Percentiles rank a stretch among this genome's conserved stretches.
Evolutionary conservation across 92 coral and sea anemone genomes (phyloP).

Genomic region (Epizoanthus ramosus): DNA sequence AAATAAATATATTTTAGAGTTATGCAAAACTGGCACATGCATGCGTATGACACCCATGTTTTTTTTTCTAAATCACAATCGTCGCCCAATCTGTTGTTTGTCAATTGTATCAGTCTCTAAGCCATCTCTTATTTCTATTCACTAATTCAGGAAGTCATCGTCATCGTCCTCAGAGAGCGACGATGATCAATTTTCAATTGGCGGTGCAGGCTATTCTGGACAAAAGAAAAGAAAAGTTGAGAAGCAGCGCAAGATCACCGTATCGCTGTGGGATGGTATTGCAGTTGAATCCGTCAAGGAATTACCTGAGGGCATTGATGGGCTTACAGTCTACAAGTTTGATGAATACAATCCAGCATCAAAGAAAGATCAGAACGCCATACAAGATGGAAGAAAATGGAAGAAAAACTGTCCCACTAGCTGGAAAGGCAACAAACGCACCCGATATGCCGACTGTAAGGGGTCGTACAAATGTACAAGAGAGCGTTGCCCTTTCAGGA

Average conservation of each 20-base stretch:
- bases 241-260: background rate
- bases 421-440: conserved; percentile 58
- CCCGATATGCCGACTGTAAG: conserved; percentile 63
- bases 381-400: conserved; percentile 63
- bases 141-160: background rate
- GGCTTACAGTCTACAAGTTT: conserved; percentile 23
- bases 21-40: too few species aligned
- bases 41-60: too few species aligned
- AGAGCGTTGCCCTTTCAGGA: conserved; percentile 51
- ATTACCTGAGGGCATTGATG: conserved; percentile 64
- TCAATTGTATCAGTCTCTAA: too few species aligned
- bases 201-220: background rate
- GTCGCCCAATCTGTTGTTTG: too few species aligned
- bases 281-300: conserved; percentile 25
- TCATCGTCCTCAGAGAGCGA: background rate
- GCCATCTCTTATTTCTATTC: background rate
- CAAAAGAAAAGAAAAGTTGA: background rate
- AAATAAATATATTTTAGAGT: too few species aligned
- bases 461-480: conserved; percentile 54
- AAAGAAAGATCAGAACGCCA: background rate
- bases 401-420: conserved; percentile 56
- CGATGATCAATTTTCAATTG: too few species aligned
- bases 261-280: background rate
- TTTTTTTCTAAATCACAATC: too few species aligned
- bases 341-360: background rate